Conservation (phyloP, 2,113 vertebrate genomes). For the Halichoeres trimaculatus region DNA sequence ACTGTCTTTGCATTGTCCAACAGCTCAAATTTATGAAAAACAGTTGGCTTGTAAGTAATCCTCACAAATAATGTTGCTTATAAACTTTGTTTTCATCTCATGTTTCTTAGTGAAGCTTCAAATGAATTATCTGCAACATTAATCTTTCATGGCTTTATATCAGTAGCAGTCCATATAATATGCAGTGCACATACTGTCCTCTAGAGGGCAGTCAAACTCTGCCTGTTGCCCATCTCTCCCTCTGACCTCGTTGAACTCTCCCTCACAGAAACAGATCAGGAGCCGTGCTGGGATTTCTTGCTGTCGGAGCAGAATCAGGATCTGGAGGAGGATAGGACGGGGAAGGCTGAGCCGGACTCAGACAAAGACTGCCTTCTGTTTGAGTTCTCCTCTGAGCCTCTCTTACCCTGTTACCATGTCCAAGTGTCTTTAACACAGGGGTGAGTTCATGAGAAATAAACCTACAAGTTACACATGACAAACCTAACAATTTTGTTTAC, state of each 20-base stretch:
- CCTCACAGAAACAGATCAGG: constrained; percentile 89
- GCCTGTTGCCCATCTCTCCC: background rate
- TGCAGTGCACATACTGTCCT: constrained; percentile 27
- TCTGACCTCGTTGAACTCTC: constrained; percentile 38
- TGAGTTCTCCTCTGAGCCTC: constrained; percentile 94
- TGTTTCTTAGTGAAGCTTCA: background rate
- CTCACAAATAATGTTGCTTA: background rate
- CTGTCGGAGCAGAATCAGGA: constrained; percentile 88
- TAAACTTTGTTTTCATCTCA: background rate
- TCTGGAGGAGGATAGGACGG: constrained; percentile 82
- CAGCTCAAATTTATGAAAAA: background rate
- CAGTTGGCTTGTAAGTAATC: background rate
- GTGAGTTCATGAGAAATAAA: constrained; percentile 82
- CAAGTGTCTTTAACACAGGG: constrained; percentile 94
- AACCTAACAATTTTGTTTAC: no score
- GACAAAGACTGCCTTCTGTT: constrained; percentile 91
- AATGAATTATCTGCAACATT: background rate
- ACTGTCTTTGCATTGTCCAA: background rate
- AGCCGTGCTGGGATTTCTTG: constrained; percentile 90
- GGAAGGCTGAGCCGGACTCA: constrained; percentile 85
- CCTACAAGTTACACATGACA: no score
- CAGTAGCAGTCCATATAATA: background rate
- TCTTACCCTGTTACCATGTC: constrained; percentile 94
- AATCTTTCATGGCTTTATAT: background rate
- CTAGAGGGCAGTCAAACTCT: constrained; percentile 64